Evolutionary conservation across 1,140 invertebrate species (phyloP), one percentile per base, ranked within the genome.

Genomic region (Steinernema feltiae): DNA sequence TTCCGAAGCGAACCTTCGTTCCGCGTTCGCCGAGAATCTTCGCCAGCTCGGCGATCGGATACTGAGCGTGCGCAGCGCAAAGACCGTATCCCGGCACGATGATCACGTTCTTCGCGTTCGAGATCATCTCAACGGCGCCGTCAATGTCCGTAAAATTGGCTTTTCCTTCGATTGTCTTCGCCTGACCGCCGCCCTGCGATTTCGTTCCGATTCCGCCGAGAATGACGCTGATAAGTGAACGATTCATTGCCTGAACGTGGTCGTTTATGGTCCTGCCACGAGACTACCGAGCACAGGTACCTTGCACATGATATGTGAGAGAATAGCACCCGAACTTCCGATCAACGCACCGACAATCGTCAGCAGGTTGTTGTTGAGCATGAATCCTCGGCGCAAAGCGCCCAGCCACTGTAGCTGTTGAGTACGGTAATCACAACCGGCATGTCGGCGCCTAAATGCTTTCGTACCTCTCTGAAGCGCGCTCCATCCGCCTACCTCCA

Each of bases 271-370:
- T n/a, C n/a, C n/a, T n/a, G n/a, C n/a, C n/a, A n/a, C n/a, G n/a
- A n/a, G n/a, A n/a, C n/a, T n/a, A n/a, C n/a, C n/a, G n/a, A n/a
- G n/a, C n/a, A n/a, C n/a, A n/a, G n/a, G n/a, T 48, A 82, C 92
- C 88, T 93, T 93, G 90, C 93, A 95, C 93, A 95, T 95, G 81
- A 95, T 95, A 87, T 95, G 94, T 0, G 93, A 94, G 1, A 95
- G 89, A 87, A 95, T 95, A 71, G 93, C 93, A 85, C 93, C 93
- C 78, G 92, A 93, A 32, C 92, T 93, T 69, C 93, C 93, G 87
- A 95, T 95, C 76, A 95, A 88, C 17, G 93, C 92, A 32, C 93
- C 93, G 30, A 95, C 93, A 81, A 94, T 91, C 2, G 93, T 95
- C 92, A 95, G 93, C 32, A 95, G 87, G 79, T 92, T 93, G 87